phyloP scores from a whole-genome alignment of 2,888 invertebrate species.

The Hartigia nigra region DNA sequence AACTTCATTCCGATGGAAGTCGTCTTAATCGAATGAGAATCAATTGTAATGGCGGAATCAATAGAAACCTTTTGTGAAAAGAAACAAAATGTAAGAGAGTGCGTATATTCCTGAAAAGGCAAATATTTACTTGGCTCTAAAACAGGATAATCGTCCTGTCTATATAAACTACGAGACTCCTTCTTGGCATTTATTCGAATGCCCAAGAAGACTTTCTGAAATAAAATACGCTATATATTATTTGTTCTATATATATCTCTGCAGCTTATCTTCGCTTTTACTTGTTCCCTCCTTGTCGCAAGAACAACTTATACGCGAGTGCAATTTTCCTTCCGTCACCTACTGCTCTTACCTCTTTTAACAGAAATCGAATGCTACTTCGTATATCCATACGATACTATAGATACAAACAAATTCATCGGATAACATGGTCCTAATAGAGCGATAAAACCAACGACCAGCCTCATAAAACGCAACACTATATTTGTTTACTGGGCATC shows the following conservation, averaged over 20 bases:
- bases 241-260: background rate
- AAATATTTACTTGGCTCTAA: background rate
- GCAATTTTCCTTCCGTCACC: background rate
- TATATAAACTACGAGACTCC: background rate
- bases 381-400: background rate
- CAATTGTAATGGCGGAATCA: background rate
- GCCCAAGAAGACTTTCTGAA: slow-evolving; percentile 13
- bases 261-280: background rate
- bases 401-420: slow-evolving; percentile 27
- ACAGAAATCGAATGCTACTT: background rate
- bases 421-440: slow-evolving; percentile 41
- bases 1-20: background rate
- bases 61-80: background rate
- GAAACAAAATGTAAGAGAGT: background rate
- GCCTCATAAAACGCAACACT: slow-evolving; percentile 42
- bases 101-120: background rate
- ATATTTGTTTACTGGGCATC: slow-evolving; percentile 45
- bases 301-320: background rate
- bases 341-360: background rate
- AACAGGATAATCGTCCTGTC: slow-evolving; percentile 1
- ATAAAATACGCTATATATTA: slow-evolving; percentile 14
- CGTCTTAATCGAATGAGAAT: background rate
- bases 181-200: slow-evolving; percentile 15
- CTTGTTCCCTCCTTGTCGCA: background rate
- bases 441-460: slow-evolving; percentile 30